These are phyloP conservation scores for Mustela nigripes DNA, from an alignment of 2,113 vertebrate species.

Conservation along the genomic window DNA sequence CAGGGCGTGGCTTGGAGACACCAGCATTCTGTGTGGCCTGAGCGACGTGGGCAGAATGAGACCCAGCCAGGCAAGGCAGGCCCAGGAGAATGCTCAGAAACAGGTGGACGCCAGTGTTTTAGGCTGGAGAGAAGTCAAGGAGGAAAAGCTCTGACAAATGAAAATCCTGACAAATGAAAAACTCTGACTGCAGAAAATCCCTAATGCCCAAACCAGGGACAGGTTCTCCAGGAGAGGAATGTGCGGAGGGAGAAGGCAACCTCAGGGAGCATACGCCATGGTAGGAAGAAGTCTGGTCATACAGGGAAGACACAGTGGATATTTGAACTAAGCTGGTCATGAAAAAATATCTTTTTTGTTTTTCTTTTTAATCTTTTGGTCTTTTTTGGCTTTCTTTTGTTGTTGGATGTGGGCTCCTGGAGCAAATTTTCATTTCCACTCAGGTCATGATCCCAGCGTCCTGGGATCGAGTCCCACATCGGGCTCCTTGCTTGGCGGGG, in stretches of 20 bases:
- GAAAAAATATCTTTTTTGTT: neutral
- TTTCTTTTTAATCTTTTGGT: neutral
- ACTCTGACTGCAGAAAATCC: neutral
- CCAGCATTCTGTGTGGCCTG: neutral
- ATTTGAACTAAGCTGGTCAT: neutral
- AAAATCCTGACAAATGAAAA: no score
- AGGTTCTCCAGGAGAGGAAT: neutral
- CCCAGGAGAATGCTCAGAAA: neutral
- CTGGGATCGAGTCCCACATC: no score
- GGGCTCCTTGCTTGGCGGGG: no score
- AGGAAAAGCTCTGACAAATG: neutral
- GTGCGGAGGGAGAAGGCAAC: neutral
- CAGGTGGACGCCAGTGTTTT: neutral
- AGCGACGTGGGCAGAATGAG: neutral
- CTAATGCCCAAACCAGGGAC: neutral
- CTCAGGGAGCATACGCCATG: accelerated
- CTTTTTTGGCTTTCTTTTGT: neutral
- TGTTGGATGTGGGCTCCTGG: neutral
- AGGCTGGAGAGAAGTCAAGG: neutral
- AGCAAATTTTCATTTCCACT: neutral
- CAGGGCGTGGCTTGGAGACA: neutral
- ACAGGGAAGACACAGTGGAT: neutral
- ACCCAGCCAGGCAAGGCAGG: neutral
- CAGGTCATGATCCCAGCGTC: no score
- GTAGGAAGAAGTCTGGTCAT: neutral